Evolutionary conservation across 2,888 invertebrate species (phyloP), one percentile per base, ranked within the genome.

Genomic region (Ormia ochracea): DNA sequence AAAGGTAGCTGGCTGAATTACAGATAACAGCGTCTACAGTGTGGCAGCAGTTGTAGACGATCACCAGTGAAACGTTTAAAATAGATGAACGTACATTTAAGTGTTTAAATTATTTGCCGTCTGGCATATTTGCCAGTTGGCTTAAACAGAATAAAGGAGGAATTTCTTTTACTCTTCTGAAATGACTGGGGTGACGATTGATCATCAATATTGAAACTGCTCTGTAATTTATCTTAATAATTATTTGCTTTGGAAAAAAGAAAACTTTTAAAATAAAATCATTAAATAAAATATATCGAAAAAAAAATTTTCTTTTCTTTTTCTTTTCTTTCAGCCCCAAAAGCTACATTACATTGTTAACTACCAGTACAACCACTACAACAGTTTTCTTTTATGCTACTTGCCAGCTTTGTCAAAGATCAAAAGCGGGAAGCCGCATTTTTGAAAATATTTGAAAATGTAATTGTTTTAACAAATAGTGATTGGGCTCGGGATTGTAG

Each of bases 381-480:
- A 26, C n/a, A n/a, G n/a, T n/a, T 26, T 69, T 23, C 36, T 26
- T 36, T n/a, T 23, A 36, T 4, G 6, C 4, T 17, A 28, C 3
- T 21, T n/a, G n/a, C 9, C 2, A 19, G 7, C 36, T 48, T 14
- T 31, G 7, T 36, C 28, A 70, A 59, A 70, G 63, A 70, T 68
- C 72, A 74, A 73, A 80, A 54, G 41, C n/a, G 1, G 4, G 4
- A 26, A 21, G 72, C 68, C 72, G 76, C 61, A 14, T 68, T 56
- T 76, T 63, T 33, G 52, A 61, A 76, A 72, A 68, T 76, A 72
- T 80, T 80, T 58, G 59, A 41, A 66, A 79, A 72, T 56, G 72
- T 80, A 80, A 80, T 80, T 80, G 80, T 76, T 76, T 80, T 72
- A 76, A 80, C 80, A 80, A 80, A 76, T 80, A 73, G 80, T 73